Percentiles rank a stretch among this genome's conserved stretches.
Evolutionary conservation across 1,140 invertebrate species (phyloP).

Genomic region (Amphibalanus amphitrite): DNA sequence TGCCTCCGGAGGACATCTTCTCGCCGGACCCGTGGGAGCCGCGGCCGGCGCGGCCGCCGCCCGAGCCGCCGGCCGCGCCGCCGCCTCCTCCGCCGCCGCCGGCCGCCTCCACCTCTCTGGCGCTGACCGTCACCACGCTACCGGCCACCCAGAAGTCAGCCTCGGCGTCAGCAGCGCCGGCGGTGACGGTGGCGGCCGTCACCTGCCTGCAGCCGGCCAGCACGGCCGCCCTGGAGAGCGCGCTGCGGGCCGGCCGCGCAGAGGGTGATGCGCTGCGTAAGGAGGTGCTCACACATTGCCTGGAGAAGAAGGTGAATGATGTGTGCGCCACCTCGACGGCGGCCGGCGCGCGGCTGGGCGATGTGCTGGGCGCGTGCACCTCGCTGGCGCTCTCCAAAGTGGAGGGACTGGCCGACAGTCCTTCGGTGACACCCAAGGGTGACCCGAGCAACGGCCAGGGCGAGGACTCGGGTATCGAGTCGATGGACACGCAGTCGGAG

Average conservation of each 20-base stretch:
- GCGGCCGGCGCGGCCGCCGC: neutral
- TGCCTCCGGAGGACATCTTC: conserved; percentile 5
- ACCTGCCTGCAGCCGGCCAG: conserved; percentile 2
- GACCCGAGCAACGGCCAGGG: conserved; percentile 28
- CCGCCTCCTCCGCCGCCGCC: neutral
- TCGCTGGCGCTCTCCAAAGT: neutral
- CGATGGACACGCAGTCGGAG: conserved; percentile 78
- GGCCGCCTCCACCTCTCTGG: neutral
- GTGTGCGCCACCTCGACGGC: neutral
- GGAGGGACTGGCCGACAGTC: neutral
- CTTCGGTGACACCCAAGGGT: neutral
- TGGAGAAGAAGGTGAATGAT: neutral
- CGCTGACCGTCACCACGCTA: conserved; percentile 3
- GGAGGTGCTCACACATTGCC: neutral
- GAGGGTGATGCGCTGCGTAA: neutral
- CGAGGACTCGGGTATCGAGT: conserved; percentile 81
- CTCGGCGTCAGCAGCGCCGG: neutral
- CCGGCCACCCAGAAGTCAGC: neutral
- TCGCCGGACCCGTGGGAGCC: conserved; percentile 3
- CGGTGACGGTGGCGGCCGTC: neutral
- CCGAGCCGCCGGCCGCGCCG: neutral
- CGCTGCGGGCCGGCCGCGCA: conserved; percentile 1
- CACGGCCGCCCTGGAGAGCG: neutral
- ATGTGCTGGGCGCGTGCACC: neutral
- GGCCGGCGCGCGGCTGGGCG: neutral